These are phyloP conservation scores for Pseudomyrmex pallidus DNA, from an alignment of 1,140 invertebrate species.

Conservation along the genomic window DNA sequence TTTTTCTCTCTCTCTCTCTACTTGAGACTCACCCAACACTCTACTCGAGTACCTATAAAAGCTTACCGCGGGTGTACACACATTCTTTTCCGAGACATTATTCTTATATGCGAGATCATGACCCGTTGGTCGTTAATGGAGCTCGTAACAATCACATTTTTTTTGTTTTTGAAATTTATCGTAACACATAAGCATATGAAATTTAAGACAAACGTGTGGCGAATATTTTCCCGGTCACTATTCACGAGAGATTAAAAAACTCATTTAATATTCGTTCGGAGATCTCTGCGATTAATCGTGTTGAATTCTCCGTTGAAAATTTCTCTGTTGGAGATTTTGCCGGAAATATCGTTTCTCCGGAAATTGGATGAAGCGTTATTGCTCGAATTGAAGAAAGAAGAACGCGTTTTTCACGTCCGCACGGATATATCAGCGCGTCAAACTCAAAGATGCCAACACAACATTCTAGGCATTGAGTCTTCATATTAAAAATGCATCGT, in stretches of 20 bases:
- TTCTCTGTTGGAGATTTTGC: neutral
- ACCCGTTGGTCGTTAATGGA: slow-evolving; percentile 2
- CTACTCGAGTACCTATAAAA: slow-evolving; percentile 18
- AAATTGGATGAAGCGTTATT: slow-evolving; percentile 17
- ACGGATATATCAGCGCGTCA: neutral
- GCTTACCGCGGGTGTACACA: neutral
- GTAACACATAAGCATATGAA: neutral
- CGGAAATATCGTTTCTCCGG: neutral
- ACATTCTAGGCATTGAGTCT: too few relatives aligned
- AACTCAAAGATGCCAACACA: neutral
- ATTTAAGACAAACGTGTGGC: slow-evolving; percentile 20
- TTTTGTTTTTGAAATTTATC: neutral
- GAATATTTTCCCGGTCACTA: neutral
- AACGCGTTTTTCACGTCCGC: neutral
- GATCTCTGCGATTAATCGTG: slow-evolving; percentile 15
- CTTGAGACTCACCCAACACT: neutral
- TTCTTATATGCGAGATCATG: slow-evolving; percentile 8
- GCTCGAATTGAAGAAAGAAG: neutral
- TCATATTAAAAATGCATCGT: too few relatives aligned
- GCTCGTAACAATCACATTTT: slow-evolving; percentile 1
- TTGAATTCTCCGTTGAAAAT: neutral
- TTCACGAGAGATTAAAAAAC: slow-evolving; percentile 2
- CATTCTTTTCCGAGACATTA: neutral
- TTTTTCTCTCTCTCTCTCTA: neutral
- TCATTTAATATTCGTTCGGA: slow-evolving; percentile 35